A percentile compares a stretch with the other conserved stretches of the same genome.
Evolutionary conservation across 1,140 invertebrate genomes (phyloP).

Genomic region (Drosophila kanapiae): DNA sequence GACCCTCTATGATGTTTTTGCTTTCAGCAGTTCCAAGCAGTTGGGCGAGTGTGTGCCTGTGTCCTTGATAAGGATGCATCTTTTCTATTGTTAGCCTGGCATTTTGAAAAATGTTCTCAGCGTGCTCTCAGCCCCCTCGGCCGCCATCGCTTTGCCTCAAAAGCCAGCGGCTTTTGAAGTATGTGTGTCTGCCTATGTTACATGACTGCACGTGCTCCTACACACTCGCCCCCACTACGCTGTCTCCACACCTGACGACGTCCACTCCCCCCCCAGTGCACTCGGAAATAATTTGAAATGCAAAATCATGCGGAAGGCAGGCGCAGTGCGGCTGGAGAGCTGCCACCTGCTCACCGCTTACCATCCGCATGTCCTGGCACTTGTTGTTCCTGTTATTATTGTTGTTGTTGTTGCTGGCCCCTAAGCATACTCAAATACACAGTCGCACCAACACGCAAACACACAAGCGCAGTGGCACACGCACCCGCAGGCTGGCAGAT

Average conservation of each 20-base stretch:
- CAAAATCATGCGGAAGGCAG: constrained; percentile 80
- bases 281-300: constrained; percentile 80
- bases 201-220: constrained; percentile 55
- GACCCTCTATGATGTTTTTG: constrained; percentile 37
- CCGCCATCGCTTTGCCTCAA: constrained; percentile 28
- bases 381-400: constrained; percentile 32
- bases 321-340: constrained; percentile 61
- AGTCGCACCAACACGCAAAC: constrained; percentile 1
- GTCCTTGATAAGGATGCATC: constrained; percentile 83
- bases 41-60: constrained; percentile 46
- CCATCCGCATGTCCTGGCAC: constrained; percentile 23
- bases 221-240: background rate
- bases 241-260: background rate
- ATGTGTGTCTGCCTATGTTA: constrained; percentile 58
- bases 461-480: constrained; percentile 8
- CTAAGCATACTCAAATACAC: constrained; percentile 34
- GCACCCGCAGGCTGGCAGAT: constrained; percentile 23
- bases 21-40: constrained; percentile 57
- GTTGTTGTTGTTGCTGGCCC: constrained; percentile 23
- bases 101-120: constrained; percentile 74
- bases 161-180: constrained; percentile 72
- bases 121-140: constrained; percentile 20
- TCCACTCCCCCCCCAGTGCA: constrained; percentile 32
- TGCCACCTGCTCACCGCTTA: constrained; percentile 47
- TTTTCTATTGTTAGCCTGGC: constrained; percentile 82